Evolutionary conservation across 2,797 vertebrate species (phyloP), one percentile per base, ranked within the genome.

Genomic region (Sebastes minor): DNA sequence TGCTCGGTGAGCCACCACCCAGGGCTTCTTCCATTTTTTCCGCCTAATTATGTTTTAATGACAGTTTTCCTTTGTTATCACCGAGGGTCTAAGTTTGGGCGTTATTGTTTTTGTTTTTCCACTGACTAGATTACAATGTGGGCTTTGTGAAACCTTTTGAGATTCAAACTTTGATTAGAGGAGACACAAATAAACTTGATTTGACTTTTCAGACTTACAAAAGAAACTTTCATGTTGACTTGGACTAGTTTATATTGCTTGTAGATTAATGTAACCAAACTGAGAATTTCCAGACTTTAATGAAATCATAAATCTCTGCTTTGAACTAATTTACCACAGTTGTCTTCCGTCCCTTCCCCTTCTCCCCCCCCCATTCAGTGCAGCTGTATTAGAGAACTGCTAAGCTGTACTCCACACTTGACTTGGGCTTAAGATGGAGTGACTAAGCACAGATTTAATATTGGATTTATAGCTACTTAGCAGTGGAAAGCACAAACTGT

Each of bases 371-470:
- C 46, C 5, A n/a, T 61, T 66, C 49, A 11, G 7, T 60, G 53
- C 68, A 38, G 32, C 63, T 55, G 57, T 63, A 72, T n/a, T 55
- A 55, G 25, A 53, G 49, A 82, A 67, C 57, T 38, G 59, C 67
- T 89, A 76, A 87, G 62, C 82, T 74, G 10, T 73, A 52, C 73
- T 81, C 53, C 68, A 71, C 78, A 79, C 74, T 85, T 78, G 74
- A 83, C 71, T 74, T 78, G 62, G 71, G 65, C 82, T 90, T 90
- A 80, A 91, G 89, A 90, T 63, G 35, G 59, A 87, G 83, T 89
- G 91, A 90, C 89, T 91, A 88, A 92, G 90, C 86, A 84, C 82
- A 81, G 82, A 87, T 89, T 89, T 91, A 84, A 81, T 87, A 66
- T 68, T 80, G 65, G 88, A 90, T 64, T 90, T 86, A 82, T 63